Conservation (phyloP, 2,113 vertebrate genomes). For the Paedocypris sp. region DNA sequence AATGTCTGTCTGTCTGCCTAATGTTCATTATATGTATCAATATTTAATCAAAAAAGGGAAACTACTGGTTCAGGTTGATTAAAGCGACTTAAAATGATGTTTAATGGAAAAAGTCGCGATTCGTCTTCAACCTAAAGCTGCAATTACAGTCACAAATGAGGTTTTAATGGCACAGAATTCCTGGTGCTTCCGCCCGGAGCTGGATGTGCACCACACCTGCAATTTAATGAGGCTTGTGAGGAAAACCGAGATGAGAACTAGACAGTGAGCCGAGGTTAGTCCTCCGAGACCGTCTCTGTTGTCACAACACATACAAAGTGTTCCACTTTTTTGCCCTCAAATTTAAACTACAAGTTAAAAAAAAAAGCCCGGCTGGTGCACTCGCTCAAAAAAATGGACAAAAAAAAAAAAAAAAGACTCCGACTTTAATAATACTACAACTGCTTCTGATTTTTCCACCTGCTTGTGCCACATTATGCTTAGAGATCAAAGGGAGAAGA, state of each 20-base stretch:
- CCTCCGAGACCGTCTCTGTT: neutral
- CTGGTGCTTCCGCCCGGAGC: neutral
- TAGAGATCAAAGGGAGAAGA: neutral
- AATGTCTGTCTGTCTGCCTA: too few relatives aligned
- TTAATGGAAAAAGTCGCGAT: neutral
- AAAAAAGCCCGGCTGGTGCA: neutral
- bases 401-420: neutral
- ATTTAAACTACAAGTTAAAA: conserved; percentile 7
- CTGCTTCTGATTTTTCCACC: neutral
- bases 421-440: conserved; percentile 1
- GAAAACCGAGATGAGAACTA: neutral
- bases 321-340: conserved; percentile 13
- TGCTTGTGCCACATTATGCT: neutral
- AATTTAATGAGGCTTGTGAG: conserved; percentile 16
- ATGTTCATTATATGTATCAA: too few relatives aligned
- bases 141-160: conserved; percentile 13
- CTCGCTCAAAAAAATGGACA: neutral
- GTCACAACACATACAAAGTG: conserved; percentile 13
- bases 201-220: conserved; percentile 12
- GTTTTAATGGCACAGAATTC: conserved; percentile 6
- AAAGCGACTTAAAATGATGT: neutral
- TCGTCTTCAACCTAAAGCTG: conserved; percentile 2
- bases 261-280: conserved; percentile 14
- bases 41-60: too few relatives aligned
- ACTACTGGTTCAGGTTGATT: neutral